Percentiles rank a stretch among this genome's conserved stretches.
These are phyloP conservation scores for Dysidea cf. avara DNA, from an alignment of 37 sponge, comb jelly and placozoan species.

Conservation along the genomic window DNA sequence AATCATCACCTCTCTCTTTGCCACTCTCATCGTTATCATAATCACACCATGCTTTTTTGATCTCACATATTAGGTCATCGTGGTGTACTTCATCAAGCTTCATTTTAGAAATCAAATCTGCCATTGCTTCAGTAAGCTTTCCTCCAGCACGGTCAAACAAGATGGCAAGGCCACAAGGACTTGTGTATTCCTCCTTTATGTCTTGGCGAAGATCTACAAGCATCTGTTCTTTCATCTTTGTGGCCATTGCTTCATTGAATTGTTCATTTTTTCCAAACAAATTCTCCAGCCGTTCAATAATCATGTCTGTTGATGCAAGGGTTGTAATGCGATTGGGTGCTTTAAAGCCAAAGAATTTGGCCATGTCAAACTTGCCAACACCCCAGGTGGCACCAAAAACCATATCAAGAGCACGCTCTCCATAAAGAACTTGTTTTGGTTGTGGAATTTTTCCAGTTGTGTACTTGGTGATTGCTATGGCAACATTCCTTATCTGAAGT, in stretches of 20 bases:
- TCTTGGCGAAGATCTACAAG: conserved; percentile 55
- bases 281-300: conserved; percentile 51
- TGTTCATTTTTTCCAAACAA: conserved; percentile 60
- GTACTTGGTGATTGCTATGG: conserved; percentile 57
- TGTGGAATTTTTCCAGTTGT: conserved; percentile 68
- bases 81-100: conserved; percentile 27
- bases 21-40: conserved; percentile 56
- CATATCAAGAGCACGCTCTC: conserved; percentile 71
- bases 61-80: conserved; percentile 53
- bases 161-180: conserved; percentile 57
- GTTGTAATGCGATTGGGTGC: conserved; percentile 67
- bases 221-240: conserved; percentile 67
- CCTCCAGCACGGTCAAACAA: too few relatives aligned
- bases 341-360: conserved; percentile 76
- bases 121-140: conserved; percentile 52
- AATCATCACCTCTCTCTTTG: conserved; percentile 36
- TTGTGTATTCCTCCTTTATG: conserved; percentile 87
- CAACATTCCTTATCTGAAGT: conserved; percentile 67
- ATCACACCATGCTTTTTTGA: conserved; percentile 58
- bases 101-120: conserved; percentile 33
- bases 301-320: conserved; percentile 72
- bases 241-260: conserved; percentile 71
- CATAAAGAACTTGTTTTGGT: conserved; percentile 74
- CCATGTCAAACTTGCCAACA: too few relatives aligned
- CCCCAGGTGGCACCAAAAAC: conserved; percentile 78